Conservation (phyloP, 2,113 vertebrate genomes). For the Archilochus colubris region DNA sequence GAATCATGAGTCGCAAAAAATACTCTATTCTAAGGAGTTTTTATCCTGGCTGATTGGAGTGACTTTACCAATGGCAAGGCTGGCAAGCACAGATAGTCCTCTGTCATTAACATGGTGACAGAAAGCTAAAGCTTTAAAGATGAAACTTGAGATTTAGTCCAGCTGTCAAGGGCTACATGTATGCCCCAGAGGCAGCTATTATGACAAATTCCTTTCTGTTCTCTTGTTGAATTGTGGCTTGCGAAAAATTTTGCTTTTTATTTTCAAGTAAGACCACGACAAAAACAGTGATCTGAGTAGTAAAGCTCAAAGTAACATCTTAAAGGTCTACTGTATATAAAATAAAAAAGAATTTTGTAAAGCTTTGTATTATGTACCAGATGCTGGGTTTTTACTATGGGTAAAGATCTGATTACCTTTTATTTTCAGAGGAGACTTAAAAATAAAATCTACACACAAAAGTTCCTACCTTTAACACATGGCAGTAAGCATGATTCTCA, state of each 20-base stretch:
- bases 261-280: neutral
- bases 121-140: neutral
- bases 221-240: neutral
- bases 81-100: neutral
- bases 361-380: neutral
- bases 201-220: neutral
- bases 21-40: neutral
- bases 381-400: neutral
- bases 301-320: neutral
- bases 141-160: neutral
- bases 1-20: neutral
- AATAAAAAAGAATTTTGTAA: neutral
- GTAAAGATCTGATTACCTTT: neutral
- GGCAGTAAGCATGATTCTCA: neutral
- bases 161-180: neutral
- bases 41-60: neutral
- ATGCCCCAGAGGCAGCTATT: neutral
- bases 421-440: neutral
- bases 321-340: neutral
- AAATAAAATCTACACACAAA: neutral
- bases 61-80: neutral
- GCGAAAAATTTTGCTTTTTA: neutral
- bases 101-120: neutral
- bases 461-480: neutral
- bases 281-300: neutral